Evolutionary conservation across 2,888 invertebrate species (phyloP).

Genomic region (Cataglyphis cursor): DNA sequence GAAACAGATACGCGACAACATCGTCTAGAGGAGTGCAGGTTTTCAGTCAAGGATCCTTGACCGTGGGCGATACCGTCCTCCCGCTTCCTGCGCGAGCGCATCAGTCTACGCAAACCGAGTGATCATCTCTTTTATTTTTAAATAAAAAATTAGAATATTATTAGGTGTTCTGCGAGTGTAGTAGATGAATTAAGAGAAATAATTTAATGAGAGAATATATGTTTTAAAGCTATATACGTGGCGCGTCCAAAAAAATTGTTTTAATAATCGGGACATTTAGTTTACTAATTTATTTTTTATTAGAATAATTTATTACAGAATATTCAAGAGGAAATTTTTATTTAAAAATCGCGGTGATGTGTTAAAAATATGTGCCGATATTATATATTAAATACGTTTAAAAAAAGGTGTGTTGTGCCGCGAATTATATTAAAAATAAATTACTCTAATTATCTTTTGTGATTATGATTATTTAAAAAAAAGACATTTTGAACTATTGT

Average conservation of each 20-base stretch:
- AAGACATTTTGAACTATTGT: background rate
- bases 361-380: background rate
- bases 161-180: background rate
- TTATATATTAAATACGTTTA: background rate
- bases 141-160: background rate
- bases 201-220: constrained; percentile 1
- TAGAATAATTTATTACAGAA: background rate
- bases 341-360: background rate
- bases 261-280: background rate
- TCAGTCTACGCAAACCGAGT: constrained; percentile 80
- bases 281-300: background rate
- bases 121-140: background rate
- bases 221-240: background rate
- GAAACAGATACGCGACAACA: constrained; percentile 64
- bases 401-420: background rate
- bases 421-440: background rate
- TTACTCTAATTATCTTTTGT: background rate
- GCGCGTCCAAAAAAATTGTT: background rate
- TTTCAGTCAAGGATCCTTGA: constrained; percentile 82
- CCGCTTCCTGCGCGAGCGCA: constrained; percentile 83
- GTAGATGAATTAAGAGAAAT: background rate
- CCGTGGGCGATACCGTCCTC: constrained; percentile 79
- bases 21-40: constrained; percentile 79
- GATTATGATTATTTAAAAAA: background rate
- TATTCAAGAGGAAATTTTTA: background rate